Conservation (phyloP, 2,888 invertebrate species). For the Meloe dianella region DNA sequence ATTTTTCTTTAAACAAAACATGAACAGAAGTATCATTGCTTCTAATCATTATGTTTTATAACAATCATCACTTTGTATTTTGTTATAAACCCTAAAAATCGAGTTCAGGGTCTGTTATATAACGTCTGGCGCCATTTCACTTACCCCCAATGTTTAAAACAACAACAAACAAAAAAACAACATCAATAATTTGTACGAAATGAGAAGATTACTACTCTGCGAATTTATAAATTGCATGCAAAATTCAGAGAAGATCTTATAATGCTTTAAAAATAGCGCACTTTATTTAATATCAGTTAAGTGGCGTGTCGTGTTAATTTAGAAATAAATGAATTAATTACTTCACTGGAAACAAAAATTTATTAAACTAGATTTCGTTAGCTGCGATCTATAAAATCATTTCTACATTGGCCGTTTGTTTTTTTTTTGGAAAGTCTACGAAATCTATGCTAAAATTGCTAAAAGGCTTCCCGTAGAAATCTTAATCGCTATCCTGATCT, state of each 20-base stretch:
- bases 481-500: too few relatives aligned
- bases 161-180: too few relatives aligned
- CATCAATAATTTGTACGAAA: slow-evolving; percentile 13
- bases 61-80: not conserved
- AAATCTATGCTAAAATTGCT: too few relatives aligned
- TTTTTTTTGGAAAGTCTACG: too few relatives aligned
- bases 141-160: too few relatives aligned
- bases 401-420: too few relatives aligned
- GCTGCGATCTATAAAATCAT: too few relatives aligned
- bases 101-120: not conserved
- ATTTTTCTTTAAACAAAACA: not conserved
- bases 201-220: slow-evolving; percentile 15
- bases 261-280: slow-evolving; percentile 6
- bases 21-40: not conserved
- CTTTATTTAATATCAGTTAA: not conserved
- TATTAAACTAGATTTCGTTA: too few relatives aligned
- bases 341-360: too few relatives aligned
- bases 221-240: slow-evolving; percentile 10
- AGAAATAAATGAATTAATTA: too few relatives aligned
- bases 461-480: too few relatives aligned
- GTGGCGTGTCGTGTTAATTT: too few relatives aligned
- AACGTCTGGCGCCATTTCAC: slow-evolving; percentile 27
- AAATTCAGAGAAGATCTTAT: slow-evolving; percentile 4
- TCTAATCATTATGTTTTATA: not conserved
- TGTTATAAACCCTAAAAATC: slow-evolving; percentile 1